phyloP scores from a whole-genome alignment of 2,888 invertebrate species.

The Neocrepidodera transversa region DNA sequence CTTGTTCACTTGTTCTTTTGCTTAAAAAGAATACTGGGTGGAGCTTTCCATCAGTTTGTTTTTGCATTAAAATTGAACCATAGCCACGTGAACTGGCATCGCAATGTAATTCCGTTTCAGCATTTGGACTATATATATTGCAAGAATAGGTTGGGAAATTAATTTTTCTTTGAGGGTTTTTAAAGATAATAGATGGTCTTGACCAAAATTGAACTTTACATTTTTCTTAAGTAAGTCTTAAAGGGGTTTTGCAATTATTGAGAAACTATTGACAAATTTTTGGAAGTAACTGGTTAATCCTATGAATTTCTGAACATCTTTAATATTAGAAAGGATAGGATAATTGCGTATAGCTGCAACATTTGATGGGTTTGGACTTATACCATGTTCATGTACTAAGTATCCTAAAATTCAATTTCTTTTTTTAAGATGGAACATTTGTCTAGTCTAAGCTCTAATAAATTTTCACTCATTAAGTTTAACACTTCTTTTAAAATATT shows the following conservation, averaged over 20 bases:
- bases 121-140: slow-evolving; percentile 40
- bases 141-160: slow-evolving; percentile 32
- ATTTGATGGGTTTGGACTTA: slow-evolving; percentile 28
- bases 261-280: slow-evolving; percentile 41
- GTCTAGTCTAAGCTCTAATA: slow-evolving; percentile 39
- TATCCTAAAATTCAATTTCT: slow-evolving; percentile 46
- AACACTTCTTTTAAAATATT: slow-evolving; percentile 36
- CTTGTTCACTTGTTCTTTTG: slow-evolving; percentile 41
- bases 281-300: slow-evolving; percentile 45
- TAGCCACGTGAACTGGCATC: slow-evolving; percentile 46
- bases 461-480: slow-evolving; percentile 25
- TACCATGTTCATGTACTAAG: slow-evolving; percentile 32
- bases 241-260: slow-evolving; percentile 41
- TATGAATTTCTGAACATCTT: slow-evolving; percentile 40
- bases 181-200: slow-evolving; percentile 40
- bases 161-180: slow-evolving; percentile 39
- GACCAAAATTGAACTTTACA: slow-evolving; percentile 38
- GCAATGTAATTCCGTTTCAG: slow-evolving; percentile 48
- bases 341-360: slow-evolving; percentile 30
- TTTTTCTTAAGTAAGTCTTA: slow-evolving; percentile 42
- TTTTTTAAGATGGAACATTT: slow-evolving; percentile 44
- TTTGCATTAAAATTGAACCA: slow-evolving; percentile 43
- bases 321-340: slow-evolving; percentile 33
- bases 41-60: slow-evolving; percentile 36
- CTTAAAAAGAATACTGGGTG: slow-evolving; percentile 49